phyloP scores from a whole-genome alignment of 2,888 invertebrate genomes.

The Eupithecia insigniata region DNA sequence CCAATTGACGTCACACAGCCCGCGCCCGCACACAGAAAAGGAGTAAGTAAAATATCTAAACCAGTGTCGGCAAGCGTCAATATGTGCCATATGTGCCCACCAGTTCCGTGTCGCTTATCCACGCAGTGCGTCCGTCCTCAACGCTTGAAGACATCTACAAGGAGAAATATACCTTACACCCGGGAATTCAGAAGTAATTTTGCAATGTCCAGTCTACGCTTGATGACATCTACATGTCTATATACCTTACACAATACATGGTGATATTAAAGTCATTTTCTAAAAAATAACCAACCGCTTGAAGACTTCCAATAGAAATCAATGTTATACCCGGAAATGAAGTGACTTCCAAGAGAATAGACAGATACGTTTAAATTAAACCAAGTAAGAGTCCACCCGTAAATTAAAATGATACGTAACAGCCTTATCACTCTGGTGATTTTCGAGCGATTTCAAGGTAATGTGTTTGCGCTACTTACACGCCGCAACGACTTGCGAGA shows the following conservation, averaged over 20 bases:
- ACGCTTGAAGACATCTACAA: constrained; percentile 71
- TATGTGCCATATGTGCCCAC: constrained; percentile 73
- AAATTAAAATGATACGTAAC: neutral
- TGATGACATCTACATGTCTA: constrained; percentile 62
- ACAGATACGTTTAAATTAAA: neutral
- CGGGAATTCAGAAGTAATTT: neutral
- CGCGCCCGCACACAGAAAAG: constrained; percentile 39
- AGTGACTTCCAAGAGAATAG: neutral
- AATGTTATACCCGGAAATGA: neutral
- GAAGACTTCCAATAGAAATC: constrained; percentile 52
- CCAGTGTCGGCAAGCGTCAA: constrained; percentile 56
- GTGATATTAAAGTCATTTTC: neutral
- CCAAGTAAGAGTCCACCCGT: neutral
- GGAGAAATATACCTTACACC: constrained; percentile 5
- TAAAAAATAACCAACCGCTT: no score
- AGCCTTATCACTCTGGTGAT: no score
- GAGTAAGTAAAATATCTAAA: constrained; percentile 51
- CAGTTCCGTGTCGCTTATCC: constrained; percentile 81
- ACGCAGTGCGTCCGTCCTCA: constrained; percentile 71
- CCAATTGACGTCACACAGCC: constrained; percentile 11
- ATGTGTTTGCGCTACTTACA: no score
- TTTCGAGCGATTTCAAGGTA: no score
- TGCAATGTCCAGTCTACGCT: constrained; percentile 59
- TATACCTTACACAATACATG: neutral
- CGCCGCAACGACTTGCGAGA: no score